Evolutionary conservation across 1,140 invertebrate genomes (phyloP).

Genomic region (Drosophila navojoa): DNA sequence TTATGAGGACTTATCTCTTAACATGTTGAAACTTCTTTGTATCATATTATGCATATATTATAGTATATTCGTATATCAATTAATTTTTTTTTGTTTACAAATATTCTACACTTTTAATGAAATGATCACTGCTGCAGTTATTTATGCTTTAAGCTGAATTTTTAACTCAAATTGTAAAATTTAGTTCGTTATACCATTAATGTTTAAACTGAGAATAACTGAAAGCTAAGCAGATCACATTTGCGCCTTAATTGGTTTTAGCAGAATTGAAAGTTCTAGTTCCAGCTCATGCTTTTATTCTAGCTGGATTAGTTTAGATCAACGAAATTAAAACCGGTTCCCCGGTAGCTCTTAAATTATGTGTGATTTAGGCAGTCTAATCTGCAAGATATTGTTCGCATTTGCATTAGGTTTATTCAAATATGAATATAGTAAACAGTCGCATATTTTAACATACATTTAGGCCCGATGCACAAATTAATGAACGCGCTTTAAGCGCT

Average conservation of each 20-base stretch:
- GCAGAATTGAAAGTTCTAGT: not conserved
- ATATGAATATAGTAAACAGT: conserved; percentile 2
- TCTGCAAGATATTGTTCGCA: conserved; percentile 8
- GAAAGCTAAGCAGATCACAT: not conserved
- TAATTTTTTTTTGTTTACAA: no score
- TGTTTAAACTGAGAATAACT: no score
- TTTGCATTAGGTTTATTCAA: conserved; percentile 1
- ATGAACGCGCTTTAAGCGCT: conserved; percentile 51
- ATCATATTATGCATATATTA: no score
- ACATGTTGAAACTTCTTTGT: no score
- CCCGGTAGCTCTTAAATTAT: not conserved
- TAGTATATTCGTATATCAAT: no score
- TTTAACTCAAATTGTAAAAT: no score
- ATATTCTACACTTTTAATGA: no score
- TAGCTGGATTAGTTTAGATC: not conserved
- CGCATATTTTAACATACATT: conserved; percentile 23
- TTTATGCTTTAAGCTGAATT: no score
- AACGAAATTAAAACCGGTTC: not conserved
- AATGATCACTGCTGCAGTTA: no score
- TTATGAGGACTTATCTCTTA: no score
- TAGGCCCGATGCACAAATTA: conserved; percentile 49
- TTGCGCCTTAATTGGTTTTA: not conserved
- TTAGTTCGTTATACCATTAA: no score
- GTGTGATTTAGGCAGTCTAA: not conserved
- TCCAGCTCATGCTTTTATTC: not conserved